Base-by-base conservation (phyloP, 2,888 invertebrate genomes). In the Tenthredo distinguenda region DNA sequence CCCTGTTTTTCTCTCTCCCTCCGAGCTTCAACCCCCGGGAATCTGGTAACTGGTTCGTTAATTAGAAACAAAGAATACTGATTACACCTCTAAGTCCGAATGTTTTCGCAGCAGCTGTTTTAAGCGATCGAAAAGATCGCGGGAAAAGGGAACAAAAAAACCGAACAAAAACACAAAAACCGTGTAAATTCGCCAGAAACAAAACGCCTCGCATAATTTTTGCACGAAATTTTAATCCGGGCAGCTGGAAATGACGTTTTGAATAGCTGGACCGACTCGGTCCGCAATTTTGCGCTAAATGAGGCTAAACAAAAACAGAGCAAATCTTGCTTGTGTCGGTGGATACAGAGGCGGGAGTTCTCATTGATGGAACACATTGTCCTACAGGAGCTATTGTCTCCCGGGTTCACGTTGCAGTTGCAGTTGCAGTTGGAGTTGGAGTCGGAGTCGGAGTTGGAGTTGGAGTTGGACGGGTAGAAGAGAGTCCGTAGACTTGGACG, bases 311-410 rank as follows among this genome's bases (percentile, higher is more conserved):
- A 77, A 55, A 77, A 77, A 77, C 34, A 34, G 50, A 55, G 77
- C 12, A 31, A 74, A 50, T 55, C 77, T 18, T 34, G 31, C 7
- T 18, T 43, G 6, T 74, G 74, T n/a, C 77, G 77, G 77, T 77
- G 77, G 21, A 68, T 50, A 77, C 34, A 6, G 55, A 26, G 55
- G 77, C 18, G 31, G n/a, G 40, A 26, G 10, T n/a, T 50, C 77
- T 77, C 77, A 77, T 77, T 77, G 77, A 77, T 77, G 34, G 77
- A 77, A 77, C 77, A 77, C 77, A 77, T 77, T 77, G 77, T 77
- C 55, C 55, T 7, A 55, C n/a, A 31, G 50, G 9, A 77, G 55
- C 77, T 55, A 77, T 77, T 77, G 77, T 77, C 77, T 55, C 43
- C 21, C 21, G n/a, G n/a, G 55, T 55, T 55, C 34, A 31, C 21